Evolutionary conservation across 2,888 invertebrate genomes (phyloP).

Genomic region (Hypercompe scribonia): DNA sequence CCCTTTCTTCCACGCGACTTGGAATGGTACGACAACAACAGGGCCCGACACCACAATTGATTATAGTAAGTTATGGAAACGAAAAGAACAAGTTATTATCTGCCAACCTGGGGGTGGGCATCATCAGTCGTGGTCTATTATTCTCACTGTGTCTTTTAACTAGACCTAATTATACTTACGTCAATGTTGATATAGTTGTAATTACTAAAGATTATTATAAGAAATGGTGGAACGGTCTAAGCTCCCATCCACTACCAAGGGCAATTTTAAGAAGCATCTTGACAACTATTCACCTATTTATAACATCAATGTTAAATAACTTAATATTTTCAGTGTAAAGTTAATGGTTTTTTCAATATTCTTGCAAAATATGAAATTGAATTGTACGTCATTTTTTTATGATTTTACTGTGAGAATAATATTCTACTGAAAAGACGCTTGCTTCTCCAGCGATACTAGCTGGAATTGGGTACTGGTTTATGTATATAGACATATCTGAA

Average conservation of each 20-base stretch:
- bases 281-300: not conserved
- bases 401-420: conserved; percentile 14
- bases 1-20: conserved; percentile 64
- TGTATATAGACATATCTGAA: conserved; percentile 18
- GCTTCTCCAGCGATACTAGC: conserved; percentile 7
- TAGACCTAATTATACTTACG: not conserved
- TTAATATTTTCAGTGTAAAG: too few species aligned
- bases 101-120: conserved; percentile 25
- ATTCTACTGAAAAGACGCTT: conserved; percentile 10
- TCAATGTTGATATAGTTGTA: not conserved
- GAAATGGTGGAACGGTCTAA: not conserved
- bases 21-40: conserved; percentile 62
- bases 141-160: conserved; percentile 29
- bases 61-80: conserved; percentile 79
- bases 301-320: too few species aligned
- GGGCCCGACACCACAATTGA: conserved; percentile 85
- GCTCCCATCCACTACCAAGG: too few species aligned
- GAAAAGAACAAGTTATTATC: conserved; percentile 34
- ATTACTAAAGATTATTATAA: not conserved
- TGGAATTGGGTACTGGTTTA: conserved; percentile 16
- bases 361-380: not conserved
- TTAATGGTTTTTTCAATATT: too few species aligned
- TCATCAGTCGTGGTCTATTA: conserved; percentile 48
- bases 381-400: not conserved
- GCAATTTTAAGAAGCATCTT: too few species aligned